Evolutionary conservation across 2,113 vertebrate species (phyloP).

Genomic region (Galemys pyrenaicus): DNA sequence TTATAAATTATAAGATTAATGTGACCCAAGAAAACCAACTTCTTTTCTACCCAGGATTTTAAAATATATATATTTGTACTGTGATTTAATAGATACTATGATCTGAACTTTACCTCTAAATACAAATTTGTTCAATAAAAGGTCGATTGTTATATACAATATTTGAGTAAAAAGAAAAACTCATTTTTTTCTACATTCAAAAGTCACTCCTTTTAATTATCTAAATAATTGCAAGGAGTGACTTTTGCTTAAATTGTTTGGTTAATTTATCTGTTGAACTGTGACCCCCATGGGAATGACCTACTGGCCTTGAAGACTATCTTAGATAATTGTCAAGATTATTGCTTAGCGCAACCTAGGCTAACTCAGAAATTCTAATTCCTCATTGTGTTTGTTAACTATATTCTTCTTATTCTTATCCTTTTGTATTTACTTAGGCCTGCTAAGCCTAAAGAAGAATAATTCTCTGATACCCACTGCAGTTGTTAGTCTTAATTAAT

Average conservation of each 20-base stretch:
- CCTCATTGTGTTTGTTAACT: not conserved
- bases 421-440: not conserved
- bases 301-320: not conserved
- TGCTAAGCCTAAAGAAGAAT: not conserved
- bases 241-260: slow-evolving; percentile 26
- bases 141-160: not conserved
- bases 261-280: not conserved
- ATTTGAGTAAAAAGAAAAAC: not conserved
- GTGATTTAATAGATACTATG: not conserved
- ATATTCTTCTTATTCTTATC: not conserved
- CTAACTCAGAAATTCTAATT: not conserved
- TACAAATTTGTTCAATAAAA: slow-evolving; percentile 6
- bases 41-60: not conserved
- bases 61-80: not conserved
- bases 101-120: not conserved
- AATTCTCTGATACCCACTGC: not conserved
- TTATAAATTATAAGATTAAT: not conserved
- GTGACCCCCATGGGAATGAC: not conserved
- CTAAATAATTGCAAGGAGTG: not conserved
- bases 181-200: not conserved
- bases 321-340: not conserved
- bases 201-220: not conserved
- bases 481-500: not conserved
- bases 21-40: not conserved
- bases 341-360: not conserved